Evolutionary conservation across 1,140 invertebrate species (phyloP).

Genomic region (Aphelenchoides avenae): DNA sequence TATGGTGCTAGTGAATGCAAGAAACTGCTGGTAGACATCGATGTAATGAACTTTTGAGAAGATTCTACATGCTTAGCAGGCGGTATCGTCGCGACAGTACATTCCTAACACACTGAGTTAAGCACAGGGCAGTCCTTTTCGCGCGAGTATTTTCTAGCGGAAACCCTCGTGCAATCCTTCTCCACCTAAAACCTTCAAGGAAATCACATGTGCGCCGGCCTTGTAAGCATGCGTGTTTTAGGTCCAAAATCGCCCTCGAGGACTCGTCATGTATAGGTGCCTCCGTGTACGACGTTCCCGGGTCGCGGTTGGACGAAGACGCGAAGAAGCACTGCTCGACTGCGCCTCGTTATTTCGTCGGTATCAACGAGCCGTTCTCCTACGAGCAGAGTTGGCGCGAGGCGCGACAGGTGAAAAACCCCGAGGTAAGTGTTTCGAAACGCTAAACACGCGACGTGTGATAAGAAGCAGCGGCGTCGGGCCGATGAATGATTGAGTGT

Average conservation of each 20-base stretch:
- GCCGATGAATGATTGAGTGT: background rate
- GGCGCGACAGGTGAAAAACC: constrained; percentile 25
- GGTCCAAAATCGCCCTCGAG: constrained; percentile 29
- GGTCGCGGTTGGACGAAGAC: constrained; percentile 26
- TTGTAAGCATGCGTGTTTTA: constrained; percentile 10
- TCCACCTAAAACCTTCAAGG: too few relatives aligned
- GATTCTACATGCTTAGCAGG: too few relatives aligned
- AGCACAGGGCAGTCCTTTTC: too few relatives aligned
- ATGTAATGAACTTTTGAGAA: too few relatives aligned
- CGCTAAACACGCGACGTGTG: background rate
- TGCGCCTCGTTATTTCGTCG: constrained; percentile 28
- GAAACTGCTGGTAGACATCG: too few relatives aligned
- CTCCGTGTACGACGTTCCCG: constrained; percentile 25
- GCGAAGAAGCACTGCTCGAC: constrained; percentile 36
- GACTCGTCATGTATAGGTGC: constrained; percentile 27
- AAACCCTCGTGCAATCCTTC: too few relatives aligned
- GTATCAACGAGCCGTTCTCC: constrained; percentile 20
- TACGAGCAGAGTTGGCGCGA: constrained; percentile 18
- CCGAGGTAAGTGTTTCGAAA: constrained; percentile 18
- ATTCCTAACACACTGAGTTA: too few relatives aligned
- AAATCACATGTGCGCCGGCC: too few relatives aligned
- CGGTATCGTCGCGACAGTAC: too few relatives aligned
- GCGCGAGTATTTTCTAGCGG: too few relatives aligned
- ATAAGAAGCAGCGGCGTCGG: background rate
- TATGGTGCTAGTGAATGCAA: too few relatives aligned